These are phyloP conservation scores for Cercopithecus mitis DNA, from an alignment of 2,797 vertebrate species.

Conservation along the genomic window DNA sequence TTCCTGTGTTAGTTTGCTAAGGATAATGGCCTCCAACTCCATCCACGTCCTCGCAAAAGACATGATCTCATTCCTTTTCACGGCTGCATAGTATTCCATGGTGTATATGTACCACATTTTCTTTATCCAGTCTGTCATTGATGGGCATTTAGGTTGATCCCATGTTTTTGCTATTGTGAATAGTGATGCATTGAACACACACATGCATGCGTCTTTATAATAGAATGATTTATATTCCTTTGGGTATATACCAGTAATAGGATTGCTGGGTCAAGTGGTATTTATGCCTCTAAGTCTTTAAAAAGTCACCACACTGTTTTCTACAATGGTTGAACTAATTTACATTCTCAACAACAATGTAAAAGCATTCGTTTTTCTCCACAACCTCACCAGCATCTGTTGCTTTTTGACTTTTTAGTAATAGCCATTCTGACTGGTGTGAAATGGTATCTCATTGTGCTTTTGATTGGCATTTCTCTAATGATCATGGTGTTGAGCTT, in stretches of 20 bases:
- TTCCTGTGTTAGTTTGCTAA: neutral
- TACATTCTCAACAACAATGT: neutral
- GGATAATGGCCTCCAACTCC: neutral
- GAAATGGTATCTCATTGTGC: neutral
- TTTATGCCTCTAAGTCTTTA: neutral
- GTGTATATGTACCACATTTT: neutral
- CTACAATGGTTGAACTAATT: neutral
- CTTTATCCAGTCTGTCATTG: neutral
- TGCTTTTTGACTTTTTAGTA: neutral
- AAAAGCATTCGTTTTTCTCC: neutral
- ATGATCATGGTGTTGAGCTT: neutral
- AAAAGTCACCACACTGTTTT: neutral
- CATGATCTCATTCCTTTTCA: neutral
- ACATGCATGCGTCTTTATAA: neutral
- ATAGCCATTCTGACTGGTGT: neutral
- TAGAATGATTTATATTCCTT: neutral
- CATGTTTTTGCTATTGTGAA: neutral
- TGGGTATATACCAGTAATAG: neutral
- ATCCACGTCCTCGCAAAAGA: neutral
- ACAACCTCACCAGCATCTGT: neutral
- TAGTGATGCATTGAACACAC: neutral
- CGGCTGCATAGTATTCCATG: neutral
- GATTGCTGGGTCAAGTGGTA: neutral
- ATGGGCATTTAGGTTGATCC: neutral
- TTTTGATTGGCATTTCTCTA: neutral